Evolutionary conservation across 2,888 invertebrate genomes (phyloP), one percentile per base, ranked within the genome.

Genomic region (Hypomecis atomaria): DNA sequence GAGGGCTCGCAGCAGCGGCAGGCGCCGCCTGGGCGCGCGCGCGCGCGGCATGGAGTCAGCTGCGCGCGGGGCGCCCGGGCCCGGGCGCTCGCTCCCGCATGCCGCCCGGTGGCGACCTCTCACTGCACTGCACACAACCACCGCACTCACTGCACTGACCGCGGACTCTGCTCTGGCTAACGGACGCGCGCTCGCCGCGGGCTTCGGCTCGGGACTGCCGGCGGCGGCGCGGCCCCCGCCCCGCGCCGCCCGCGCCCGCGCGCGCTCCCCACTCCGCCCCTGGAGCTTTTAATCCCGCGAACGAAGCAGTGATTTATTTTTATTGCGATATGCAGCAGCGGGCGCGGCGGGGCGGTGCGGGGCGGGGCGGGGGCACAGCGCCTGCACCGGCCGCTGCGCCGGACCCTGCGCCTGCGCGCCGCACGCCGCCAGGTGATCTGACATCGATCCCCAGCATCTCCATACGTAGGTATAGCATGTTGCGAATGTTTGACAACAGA

Each of bases 1-100:
- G 80, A 86, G 83, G 81, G 83, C 84, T 85, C 85, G 86, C 86
- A 84, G 85, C 85, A 85, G 86, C 84, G 85, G 82, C 82, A 79
- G 75, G 86, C 83, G 89, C 88, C 84, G 90, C 55, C 87, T 83
- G 82, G 85, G 83, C 84, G 81, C 81, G 79, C 75, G 86, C 84
- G 89, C 88, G 81, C 84, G 89, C 69, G 62, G 71, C 70, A 70
- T 86, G 76, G 91, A 90, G 88, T 81, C 78, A 81, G 79, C 81
- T 81, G 79, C 71, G 67, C 71, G 62, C 66, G 65, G 78, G 73
- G 82, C 82, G 82, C 82, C 83, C 49, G 37, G 49, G 80, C 78
- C 78, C 78, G 72, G 72, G 71, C 75, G 76, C 74, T 77, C 80
- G 81, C 80, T 73, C 75, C 79, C 81, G 83, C 87, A 86, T 85